phyloP scores from a whole-genome alignment of 1,140 invertebrate species.

The Samia ricini region DNA sequence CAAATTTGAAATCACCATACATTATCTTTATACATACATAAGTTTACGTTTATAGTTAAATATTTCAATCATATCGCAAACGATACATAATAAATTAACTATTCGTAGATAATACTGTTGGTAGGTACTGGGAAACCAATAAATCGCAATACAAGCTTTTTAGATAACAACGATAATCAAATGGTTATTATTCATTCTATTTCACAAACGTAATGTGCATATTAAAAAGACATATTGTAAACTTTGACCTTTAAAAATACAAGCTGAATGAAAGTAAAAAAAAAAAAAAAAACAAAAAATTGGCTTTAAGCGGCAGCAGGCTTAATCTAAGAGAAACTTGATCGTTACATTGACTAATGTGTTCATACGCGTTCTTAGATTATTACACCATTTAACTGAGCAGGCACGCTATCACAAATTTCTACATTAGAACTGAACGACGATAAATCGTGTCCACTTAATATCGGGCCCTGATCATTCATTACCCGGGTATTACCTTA shows the following conservation, averaged over 20 bases:
- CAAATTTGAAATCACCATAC: background rate
- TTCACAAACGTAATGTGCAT: background rate
- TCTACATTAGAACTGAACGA: constrained; percentile 50
- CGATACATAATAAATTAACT: background rate
- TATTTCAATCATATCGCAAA: background rate
- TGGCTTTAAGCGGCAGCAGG: constrained; percentile 36
- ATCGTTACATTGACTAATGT: constrained; percentile 56
- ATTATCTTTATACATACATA: background rate
- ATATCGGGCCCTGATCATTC: constrained; percentile 59
- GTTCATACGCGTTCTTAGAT: constrained; percentile 44
- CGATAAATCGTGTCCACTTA: constrained; percentile 66
- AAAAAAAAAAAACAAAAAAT: constrained; percentile 39
- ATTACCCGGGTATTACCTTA: constrained; percentile 50
- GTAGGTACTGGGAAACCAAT: background rate
- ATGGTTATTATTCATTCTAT: constrained; percentile 16
- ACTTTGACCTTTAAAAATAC: constrained; percentile 44
- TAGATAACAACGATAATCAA: constrained; percentile 16
- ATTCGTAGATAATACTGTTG: background rate
- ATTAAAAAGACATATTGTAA: constrained; percentile 42
- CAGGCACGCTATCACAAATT: constrained; percentile 47
- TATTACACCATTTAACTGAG: constrained; percentile 58
- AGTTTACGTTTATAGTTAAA: background rate
- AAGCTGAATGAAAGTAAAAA: too few relatives aligned
- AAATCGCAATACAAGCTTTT: constrained; percentile 10
- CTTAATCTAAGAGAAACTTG: constrained; percentile 46